These are phyloP conservation scores for Naja naja DNA, from an alignment of 2,113 vertebrate genomes.

Conservation along the genomic window DNA sequence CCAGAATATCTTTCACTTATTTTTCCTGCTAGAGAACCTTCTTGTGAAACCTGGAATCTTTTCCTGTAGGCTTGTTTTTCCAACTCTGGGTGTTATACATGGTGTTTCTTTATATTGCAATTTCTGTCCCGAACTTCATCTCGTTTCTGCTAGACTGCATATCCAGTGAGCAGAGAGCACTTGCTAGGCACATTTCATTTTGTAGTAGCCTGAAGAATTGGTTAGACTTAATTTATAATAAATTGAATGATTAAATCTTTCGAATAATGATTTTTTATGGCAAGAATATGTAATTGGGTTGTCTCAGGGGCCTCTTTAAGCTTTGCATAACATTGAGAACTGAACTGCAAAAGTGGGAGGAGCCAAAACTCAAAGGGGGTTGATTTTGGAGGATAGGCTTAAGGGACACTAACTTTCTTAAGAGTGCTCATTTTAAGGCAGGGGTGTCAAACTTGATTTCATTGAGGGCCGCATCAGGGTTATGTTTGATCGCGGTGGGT, in stretches of 20 bases:
- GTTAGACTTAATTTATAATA: neutral
- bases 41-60: neutral
- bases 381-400: neutral
- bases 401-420: neutral
- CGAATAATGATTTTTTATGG: neutral
- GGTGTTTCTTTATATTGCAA: neutral
- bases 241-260: neutral
- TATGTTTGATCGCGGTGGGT: too few species aligned
- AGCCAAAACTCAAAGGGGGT: neutral
- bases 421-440: neutral
- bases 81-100: neutral
- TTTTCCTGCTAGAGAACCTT: neutral
- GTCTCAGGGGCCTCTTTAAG: neutral
- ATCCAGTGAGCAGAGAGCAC: neutral
- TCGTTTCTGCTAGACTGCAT: neutral
- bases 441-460: too few species aligned
- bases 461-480: too few species aligned
- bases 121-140: neutral
- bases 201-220: neutral
- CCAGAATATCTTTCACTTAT: neutral
- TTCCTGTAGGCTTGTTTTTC: neutral
- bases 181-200: neutral
- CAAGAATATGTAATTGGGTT: neutral
- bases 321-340: neutral
- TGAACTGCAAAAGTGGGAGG: neutral